phyloP scores from a whole-genome alignment of 2,113 vertebrate genomes.

The Apeltes quadracus region DNA sequence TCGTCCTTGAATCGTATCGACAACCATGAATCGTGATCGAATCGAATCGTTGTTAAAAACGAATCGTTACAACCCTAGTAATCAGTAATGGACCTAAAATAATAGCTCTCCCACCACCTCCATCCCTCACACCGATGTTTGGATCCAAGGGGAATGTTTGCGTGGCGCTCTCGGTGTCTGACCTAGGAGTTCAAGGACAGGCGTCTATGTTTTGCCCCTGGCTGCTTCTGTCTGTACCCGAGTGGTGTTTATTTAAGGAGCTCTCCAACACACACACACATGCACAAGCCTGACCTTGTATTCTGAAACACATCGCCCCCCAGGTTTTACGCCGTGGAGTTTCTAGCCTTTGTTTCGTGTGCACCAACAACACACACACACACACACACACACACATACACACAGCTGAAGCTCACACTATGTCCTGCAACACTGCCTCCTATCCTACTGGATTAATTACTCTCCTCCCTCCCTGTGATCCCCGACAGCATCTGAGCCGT shows the following conservation, averaged over 20 bases:
- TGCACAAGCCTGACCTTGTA: conserved; percentile 52
- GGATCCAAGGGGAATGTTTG: conserved; percentile 21
- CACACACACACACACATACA: conserved; percentile 24
- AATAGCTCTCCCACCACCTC: conserved; percentile 23
- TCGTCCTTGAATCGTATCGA: too few relatives aligned
- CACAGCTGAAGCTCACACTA: conserved; percentile 44
- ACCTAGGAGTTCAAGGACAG: conserved; percentile 79
- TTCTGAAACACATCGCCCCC: conserved; percentile 46
- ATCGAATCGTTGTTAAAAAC: too few relatives aligned
- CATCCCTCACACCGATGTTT: conserved; percentile 13
- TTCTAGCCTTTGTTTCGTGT: conserved; percentile 32
- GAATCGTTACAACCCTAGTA: too few relatives aligned
- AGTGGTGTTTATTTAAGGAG: conserved; percentile 82
- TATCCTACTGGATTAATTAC: conserved; percentile 82
- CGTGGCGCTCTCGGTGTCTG: conserved; percentile 26
- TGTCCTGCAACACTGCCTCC: conserved; percentile 67
- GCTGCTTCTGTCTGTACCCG: conserved; percentile 77
- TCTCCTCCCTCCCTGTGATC: conserved; percentile 74
- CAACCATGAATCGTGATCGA: too few relatives aligned
- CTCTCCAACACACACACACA: conserved; percentile 58
- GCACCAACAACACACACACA: conserved; percentile 2
- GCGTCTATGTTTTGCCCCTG: conserved; percentile 74
- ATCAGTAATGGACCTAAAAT: conserved; percentile 30
- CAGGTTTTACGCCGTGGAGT: conserved; percentile 38
- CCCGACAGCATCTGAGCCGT: conserved; percentile 74